Conservation (phyloP, 2,888 invertebrate species). For the Cremastinae sp. region DNA sequence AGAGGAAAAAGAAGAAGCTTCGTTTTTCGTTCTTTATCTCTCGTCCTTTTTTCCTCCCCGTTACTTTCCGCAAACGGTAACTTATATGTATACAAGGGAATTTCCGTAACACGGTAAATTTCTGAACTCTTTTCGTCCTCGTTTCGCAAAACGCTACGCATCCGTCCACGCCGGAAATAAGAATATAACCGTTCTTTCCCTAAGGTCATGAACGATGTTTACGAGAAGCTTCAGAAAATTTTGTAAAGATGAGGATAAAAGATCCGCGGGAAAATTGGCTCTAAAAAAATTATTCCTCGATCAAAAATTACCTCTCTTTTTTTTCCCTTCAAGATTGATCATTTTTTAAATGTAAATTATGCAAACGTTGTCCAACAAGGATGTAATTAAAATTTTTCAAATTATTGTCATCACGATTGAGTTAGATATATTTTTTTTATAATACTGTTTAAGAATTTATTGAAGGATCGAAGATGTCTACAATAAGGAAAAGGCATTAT, state of each 20-base stretch:
- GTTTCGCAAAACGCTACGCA: conserved; percentile 50
- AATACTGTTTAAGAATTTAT: too few species aligned
- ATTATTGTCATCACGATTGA: too few species aligned
- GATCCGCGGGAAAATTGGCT: background rate
- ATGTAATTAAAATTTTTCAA: too few species aligned
- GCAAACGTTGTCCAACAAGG: too few species aligned
- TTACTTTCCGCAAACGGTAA: conserved; percentile 19
- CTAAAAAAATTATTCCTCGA: too few species aligned
- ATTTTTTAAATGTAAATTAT: too few species aligned
- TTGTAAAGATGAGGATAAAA: conserved; percentile 7
- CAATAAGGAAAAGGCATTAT: conserved; percentile 3
- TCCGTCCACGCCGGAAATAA: conserved; percentile 66
- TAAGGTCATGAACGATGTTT: conserved; percentile 66
- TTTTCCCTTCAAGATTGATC: too few species aligned
- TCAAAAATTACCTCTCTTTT: too few species aligned
- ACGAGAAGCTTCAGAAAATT: conserved; percentile 55
- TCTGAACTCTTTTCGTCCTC: conserved; percentile 33
- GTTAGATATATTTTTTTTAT: too few species aligned
- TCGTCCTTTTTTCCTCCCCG: conserved; percentile 8
- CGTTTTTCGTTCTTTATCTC: conserved; percentile 32
- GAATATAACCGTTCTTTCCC: conserved; percentile 64
- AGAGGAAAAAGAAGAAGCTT: conserved; percentile 21
- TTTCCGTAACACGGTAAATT: conserved; percentile 28
- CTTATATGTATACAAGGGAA: conserved; percentile 23
- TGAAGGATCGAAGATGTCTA: too few species aligned